Evolutionary conservation across 2,888 invertebrate species (phyloP), one percentile per base, ranked within the genome.

Genomic region (Zhuqinia jingwanae): DNA sequence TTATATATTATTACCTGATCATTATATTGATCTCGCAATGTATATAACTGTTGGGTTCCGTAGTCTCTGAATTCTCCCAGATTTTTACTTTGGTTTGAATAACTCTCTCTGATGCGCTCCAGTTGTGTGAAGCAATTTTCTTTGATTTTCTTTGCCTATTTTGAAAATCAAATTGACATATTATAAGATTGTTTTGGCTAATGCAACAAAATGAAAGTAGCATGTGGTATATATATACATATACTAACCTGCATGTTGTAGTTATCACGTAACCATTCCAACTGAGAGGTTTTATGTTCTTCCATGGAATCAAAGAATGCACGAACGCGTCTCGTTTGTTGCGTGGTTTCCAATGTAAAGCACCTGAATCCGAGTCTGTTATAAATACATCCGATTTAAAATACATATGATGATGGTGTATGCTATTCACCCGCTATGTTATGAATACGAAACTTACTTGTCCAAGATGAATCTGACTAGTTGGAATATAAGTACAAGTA

Each of bases 91-190:
- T 98, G 98, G 50, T 95, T 94, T 91, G 96, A 95, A 92, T 98
- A 98, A 92, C 97, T 98, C 92, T 95, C 96, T 92, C 97, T 96
- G 90, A 98, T 96, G 95, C 97, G 97, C 91, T 98, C 98, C 93
- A 98, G 96, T 93, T 98, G 98, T 92, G 96, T 96, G 30, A 96
- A 95, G 92, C 98, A 98, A 92, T 98, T 98, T 92, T 98, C 98
- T 92, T 96, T 96, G 91, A 98, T 97, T 89, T 96, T 94, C 92
- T 96, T 96, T 91, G 98, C 97, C 95, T 96, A 92, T 13, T 78
- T 76, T 15, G 11, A 68, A 68, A 17, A n/a, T n/a, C 65, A 65
- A 30, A 36, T 10, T 68, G 6, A 11, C 3, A 68, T 45, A 13
- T 0, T 20, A n/a, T n/a, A n/a, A n/a, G n/a, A n/a, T 42, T 17